These are phyloP conservation scores for Scotopteryx bipunctaria DNA, from an alignment of 2,888 invertebrate genomes.

Conservation along the genomic window DNA sequence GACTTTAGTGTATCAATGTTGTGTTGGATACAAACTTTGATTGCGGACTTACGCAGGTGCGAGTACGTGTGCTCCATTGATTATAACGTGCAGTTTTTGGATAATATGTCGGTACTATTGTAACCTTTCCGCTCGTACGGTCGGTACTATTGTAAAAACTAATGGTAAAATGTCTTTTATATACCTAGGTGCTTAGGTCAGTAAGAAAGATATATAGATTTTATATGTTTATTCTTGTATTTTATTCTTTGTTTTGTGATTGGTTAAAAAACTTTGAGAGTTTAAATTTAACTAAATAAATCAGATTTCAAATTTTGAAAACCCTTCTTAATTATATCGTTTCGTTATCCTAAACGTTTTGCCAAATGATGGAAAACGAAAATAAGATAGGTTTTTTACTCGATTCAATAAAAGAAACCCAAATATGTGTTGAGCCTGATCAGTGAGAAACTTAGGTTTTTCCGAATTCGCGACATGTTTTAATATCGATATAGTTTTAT, in stretches of 20 bases:
- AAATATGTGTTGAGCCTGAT: conserved; percentile 26
- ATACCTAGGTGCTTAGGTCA: not conserved
- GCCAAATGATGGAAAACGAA: conserved; percentile 10
- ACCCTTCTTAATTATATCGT: not conserved
- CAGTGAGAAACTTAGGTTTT: conserved; percentile 28
- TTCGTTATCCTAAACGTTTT: not conserved
- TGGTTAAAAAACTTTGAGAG: not conserved
- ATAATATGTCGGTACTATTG: not conserved
- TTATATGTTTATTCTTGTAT: too few species aligned
- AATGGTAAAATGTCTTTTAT: not conserved
- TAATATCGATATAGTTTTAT: conserved; percentile 23
- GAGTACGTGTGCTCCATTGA: conserved; percentile 9
- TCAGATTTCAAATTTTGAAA: conserved; percentile 8
- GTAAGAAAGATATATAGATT: too few species aligned
- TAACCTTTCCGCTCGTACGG: conserved; percentile 3
- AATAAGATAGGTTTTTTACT: conserved; percentile 1
- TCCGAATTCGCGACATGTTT: conserved; percentile 23
- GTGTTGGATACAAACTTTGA: conserved; percentile 16
- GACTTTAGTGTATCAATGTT: conserved; percentile 34
- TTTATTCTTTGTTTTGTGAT: not conserved
- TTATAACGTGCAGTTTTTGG: conserved; percentile 6
- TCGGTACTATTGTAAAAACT: too few species aligned
- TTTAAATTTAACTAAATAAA: not conserved
- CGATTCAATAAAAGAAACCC: conserved; percentile 13
- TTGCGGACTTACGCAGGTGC: not conserved